Evolutionary conservation across 2,797 vertebrate species (phyloP), one percentile per base, ranked within the genome.

Genomic region (Pteropus rufus): DNA sequence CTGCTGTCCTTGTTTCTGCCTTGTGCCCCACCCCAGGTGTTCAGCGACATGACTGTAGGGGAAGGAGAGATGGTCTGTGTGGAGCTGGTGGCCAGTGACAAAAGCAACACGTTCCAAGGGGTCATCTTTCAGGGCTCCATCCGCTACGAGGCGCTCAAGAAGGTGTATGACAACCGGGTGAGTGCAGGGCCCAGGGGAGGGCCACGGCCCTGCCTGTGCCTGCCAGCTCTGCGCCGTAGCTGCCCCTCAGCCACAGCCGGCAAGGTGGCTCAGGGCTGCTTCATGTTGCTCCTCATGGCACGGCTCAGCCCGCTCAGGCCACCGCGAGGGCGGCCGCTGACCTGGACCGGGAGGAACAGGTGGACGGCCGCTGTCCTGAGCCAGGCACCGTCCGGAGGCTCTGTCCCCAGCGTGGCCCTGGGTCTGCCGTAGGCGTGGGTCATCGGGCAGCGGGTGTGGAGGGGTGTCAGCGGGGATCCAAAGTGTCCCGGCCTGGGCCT

Each of bases 41-140:
- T 99, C 98, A 99, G 98, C 2, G 99, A 99, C 96, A 99, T 99
- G 99, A 99, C 99, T 0, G 99, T 99, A 31, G 99, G 99, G 5
- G 99, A 99, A 98, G 99, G 99, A 0, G 99, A 99, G 98, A 99
- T 99, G 99, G 99, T 99, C 10, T 99, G 99, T 1, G 99, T 99
- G 97, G 99, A 99, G 97, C 99, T 99, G 96, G 99, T 99, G 97
- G 99, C 99, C 82, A 99, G 99, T 5, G 99, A 99, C 98, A 99
- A 99, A 98, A 99, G 98, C 98, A 99, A 99, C 98, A 99, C 98
- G 0, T 99, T 99, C 98, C 99, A 99, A 97, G 99, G 99, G 0
- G 99, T 99, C 96, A 99, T 99, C 98, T 99, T 99, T 97, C 99
- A 99, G 98, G 99, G 99, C 6, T 99, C 99, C 69, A 99, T 99